Conservation (phyloP, 30 jellyfish, hydroid and myxozoan species). For the Aurelia sp. region DNA sequence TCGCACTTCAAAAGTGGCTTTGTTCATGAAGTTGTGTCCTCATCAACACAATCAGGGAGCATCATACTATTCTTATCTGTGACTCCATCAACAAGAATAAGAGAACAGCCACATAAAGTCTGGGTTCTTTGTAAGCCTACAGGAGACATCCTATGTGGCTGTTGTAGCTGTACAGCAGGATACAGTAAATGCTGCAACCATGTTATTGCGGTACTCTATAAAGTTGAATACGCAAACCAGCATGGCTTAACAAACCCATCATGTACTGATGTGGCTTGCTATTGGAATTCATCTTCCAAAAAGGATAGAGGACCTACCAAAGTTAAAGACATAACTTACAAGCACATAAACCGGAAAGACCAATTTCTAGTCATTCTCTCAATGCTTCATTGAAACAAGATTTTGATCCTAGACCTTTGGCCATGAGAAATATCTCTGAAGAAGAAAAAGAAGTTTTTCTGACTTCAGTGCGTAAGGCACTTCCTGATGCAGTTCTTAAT, state of each 20-base stretch:
- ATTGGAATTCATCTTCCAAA: constrained; percentile 48
- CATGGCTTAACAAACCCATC: constrained; percentile 32
- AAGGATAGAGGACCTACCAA: constrained; percentile 36
- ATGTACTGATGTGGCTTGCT: constrained; percentile 46
- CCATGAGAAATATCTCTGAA: no score
- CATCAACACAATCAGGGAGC: constrained; percentile 36
- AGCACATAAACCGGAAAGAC: constrained; percentile 14
- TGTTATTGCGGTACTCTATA: constrained; percentile 48
- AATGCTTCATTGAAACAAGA: constrained; percentile 26
- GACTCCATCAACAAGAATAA: constrained; percentile 49
- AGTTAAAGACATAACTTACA: constrained; percentile 33
- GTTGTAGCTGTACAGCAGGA: constrained; percentile 67
- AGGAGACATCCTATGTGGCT: constrained; percentile 25
- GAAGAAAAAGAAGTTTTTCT: no score
- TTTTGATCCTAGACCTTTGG: no score
- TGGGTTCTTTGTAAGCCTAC: constrained; percentile 45
- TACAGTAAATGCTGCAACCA: constrained; percentile 51
- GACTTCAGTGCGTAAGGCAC: no score
- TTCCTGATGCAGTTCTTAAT: no score
- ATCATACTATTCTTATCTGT: constrained; percentile 34
- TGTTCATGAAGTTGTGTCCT: constrained; percentile 51
- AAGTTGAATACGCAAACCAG: constrained; percentile 32
- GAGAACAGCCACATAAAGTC: constrained; percentile 49
- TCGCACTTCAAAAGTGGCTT: constrained; percentile 62
- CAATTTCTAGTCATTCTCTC: constrained; percentile 21